These are phyloP conservation scores for Fissipunctia ypsillon DNA, from an alignment of 2,888 invertebrate species.

Conservation along the genomic window DNA sequence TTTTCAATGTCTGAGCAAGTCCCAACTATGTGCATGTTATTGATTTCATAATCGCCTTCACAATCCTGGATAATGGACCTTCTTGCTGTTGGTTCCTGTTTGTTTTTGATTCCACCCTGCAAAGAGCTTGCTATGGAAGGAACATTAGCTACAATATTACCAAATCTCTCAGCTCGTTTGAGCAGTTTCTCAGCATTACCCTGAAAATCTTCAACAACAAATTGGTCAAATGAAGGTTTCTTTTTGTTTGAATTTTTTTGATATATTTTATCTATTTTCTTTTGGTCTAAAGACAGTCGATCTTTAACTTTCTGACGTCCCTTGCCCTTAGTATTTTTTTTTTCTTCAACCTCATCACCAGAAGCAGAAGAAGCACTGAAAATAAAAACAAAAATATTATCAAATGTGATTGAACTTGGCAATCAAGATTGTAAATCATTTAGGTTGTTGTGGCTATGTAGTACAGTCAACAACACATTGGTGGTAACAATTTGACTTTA, in stretches of 20 bases:
- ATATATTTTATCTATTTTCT: constrained; percentile 82
- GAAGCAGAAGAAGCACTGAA: constrained; percentile 89
- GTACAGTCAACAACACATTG: background rate
- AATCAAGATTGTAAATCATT: background rate
- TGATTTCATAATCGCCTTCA: constrained; percentile 95
- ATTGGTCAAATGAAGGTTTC: constrained; percentile 91
- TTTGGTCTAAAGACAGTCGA: constrained; percentile 88
- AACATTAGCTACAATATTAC: constrained; percentile 78
- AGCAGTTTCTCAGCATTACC: constrained; percentile 95
- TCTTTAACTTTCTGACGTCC: constrained; percentile 90
- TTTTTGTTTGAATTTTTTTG: constrained; percentile 90
- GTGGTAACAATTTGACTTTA: background rate
- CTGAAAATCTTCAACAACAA: constrained; percentile 92
- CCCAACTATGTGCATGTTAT: constrained; percentile 97
- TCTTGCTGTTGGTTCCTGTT: constrained; percentile 77
- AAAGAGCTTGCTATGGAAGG: constrained; percentile 88
- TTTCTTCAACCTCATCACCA: constrained; percentile 89
- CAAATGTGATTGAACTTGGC: background rate
- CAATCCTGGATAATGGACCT: constrained; percentile 90
- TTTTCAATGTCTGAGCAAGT: constrained; percentile 98
- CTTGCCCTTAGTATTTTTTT: constrained; percentile 83
- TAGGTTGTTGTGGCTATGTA: background rate
- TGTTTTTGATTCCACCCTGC: constrained; percentile 77
- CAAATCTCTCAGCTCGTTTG: constrained; percentile 97
- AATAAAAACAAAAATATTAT: constrained; percentile 59